phyloP scores from a whole-genome alignment of 1,140 invertebrate species.

The Olivierus martensii region DNA sequence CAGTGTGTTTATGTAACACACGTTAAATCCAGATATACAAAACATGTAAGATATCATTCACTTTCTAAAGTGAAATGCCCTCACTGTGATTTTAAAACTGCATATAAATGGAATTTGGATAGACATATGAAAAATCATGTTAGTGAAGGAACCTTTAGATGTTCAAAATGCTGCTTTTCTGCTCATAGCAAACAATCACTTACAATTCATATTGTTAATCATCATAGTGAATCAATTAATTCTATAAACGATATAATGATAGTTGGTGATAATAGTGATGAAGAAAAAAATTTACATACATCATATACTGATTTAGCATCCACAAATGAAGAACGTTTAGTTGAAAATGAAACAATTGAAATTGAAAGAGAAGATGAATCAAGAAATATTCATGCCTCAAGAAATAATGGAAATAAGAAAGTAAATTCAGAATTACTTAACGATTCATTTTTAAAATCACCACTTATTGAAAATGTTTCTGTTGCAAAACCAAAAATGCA shows the following conservation, averaged over 20 bases:
- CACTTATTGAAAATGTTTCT: slow-evolving; percentile 31
- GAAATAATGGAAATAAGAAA: too few relatives aligned
- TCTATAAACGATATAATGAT: too few relatives aligned
- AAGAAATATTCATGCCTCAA: too few relatives aligned
- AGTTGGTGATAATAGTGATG: slow-evolving; percentile 13
- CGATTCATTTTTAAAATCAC: too few relatives aligned
- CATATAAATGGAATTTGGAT: slow-evolving; percentile 86
- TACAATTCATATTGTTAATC: slow-evolving; percentile 68
- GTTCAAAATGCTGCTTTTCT: slow-evolving; percentile 76
- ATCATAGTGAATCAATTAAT: slow-evolving; percentile 22
- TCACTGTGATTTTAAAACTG: slow-evolving; percentile 81
- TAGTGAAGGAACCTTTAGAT: slow-evolving; percentile 62
- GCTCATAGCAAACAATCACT: slow-evolving; percentile 83
- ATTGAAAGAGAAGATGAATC: too few relatives aligned
- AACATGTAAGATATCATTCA: slow-evolving; percentile 86
- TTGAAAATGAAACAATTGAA: too few relatives aligned
- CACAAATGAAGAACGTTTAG: too few relatives aligned
- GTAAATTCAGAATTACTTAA: too few relatives aligned
- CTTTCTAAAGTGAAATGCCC: slow-evolving; percentile 88
- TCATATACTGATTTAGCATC: not conserved
- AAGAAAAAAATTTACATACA: slow-evolving; percentile 6
- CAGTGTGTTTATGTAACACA: slow-evolving; percentile 84
- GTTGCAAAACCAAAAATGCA: slow-evolving; percentile 31
- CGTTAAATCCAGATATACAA: slow-evolving; percentile 74
- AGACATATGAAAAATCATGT: slow-evolving; percentile 80